Base-by-base conservation (phyloP, 2,113 vertebrate genomes). In the Dipodomys merriami region DNA sequence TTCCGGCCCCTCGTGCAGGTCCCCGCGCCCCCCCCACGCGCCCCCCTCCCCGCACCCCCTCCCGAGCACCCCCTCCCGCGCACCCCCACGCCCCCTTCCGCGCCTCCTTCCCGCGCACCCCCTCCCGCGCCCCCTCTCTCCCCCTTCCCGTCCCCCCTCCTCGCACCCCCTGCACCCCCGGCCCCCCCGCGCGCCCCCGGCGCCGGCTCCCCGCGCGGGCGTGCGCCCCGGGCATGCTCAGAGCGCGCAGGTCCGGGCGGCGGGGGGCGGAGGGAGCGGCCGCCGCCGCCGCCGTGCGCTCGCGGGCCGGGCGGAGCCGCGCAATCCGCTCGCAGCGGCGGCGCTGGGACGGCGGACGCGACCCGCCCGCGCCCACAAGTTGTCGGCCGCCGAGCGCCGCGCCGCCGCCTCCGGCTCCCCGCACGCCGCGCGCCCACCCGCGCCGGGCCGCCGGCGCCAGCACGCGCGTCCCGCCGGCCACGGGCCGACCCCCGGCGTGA, bases 301-400 rank as follows among this genome's bases (percentile, higher is more conserved):
- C 33, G 30, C 90, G 94, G 92, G 94, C 97, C 98, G 98, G 98
- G 98, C 98, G 98, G 98, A 98, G 98, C 98, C 98, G 98, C 97
- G 97, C 97, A 93, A 94, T 96, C 83, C 82, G 77, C 94, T 97
- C 94, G 98, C 92, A 86, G 96, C 95, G 95, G 97, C 97, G 95
- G 97, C 97, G 95, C 96, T 92, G 96, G 97, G 96, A 97, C 94
- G 78, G 93, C 68, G 74, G 94, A 93, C 86, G 92, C 91, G 93
- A 57, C 83, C 83, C 88, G 11, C 91, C 93, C 80, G 93, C 67
- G 95, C 88, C 89, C 93, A 95, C 91, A 95, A 97, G 95, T 96
- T 96, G 83, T 92, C 78, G 86, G 96, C 90, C 15, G 88, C 95
- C 3, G 67, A 93, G 78, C 78, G 16, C 53, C 5, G 88, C 89